Conservation (phyloP, 2,888 invertebrate genomes). For the Malachius bipustulatus region DNA sequence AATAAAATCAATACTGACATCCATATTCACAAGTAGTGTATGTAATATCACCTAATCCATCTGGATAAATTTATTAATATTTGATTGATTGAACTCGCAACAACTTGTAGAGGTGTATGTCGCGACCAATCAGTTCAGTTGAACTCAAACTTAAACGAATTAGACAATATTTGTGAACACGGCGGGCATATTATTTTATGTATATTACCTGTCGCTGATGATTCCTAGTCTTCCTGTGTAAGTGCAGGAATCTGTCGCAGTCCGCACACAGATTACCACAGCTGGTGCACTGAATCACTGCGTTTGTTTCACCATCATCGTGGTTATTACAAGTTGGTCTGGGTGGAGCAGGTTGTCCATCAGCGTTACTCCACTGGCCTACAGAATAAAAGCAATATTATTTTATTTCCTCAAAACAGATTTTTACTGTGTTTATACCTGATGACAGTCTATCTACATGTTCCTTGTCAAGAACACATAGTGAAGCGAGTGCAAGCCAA, state of each 20-base stretch:
- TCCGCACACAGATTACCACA: constrained; percentile 93
- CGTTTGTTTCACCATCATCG: constrained; percentile 87
- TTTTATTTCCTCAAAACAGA: background rate
- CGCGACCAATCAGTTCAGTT: too few relatives aligned
- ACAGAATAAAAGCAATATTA: constrained; percentile 31
- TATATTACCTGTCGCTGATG: constrained; percentile 76
- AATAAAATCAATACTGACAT: too few relatives aligned
- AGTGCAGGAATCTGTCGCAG: constrained; percentile 90
- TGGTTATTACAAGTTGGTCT: constrained; percentile 89
- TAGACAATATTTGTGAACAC: too few relatives aligned
- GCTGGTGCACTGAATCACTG: constrained; percentile 81
- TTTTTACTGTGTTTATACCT: constrained; percentile 22
- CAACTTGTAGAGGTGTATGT: too few relatives aligned
- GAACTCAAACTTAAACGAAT: too few relatives aligned
- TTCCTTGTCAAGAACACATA: constrained; percentile 85
- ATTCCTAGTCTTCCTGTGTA: constrained; percentile 72
- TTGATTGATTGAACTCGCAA: too few relatives aligned
- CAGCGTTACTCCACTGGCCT: constrained; percentile 63
- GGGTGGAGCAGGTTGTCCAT: constrained; percentile 45
- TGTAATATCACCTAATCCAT: too few relatives aligned
- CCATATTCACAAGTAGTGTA: too few relatives aligned
- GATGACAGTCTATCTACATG: constrained; percentile 74
- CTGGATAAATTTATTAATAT: too few relatives aligned
- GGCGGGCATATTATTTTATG: too few relatives aligned
- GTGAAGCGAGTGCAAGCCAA: constrained; percentile 86